Evolutionary conservation across 35 echinoderm and acorn worm genomes (phyloP), one percentile per base, ranked within the genome.

Genomic region (Hemicentrotus pulcherrimus): DNA sequence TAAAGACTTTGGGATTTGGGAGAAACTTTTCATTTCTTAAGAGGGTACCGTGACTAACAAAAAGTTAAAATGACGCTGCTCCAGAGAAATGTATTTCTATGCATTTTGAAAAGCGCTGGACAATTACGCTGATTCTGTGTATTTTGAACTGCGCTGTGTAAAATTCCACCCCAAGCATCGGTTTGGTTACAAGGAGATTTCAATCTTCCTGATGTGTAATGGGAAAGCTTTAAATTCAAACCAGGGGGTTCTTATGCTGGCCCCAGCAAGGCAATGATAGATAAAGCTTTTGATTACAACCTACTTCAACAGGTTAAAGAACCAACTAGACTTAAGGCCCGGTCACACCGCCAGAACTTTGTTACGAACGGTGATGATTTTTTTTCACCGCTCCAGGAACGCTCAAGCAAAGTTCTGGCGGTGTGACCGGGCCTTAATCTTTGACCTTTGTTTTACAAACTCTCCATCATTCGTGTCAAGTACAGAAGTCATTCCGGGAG

Each of bases 171-270:
- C 41, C 93, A 96, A 88, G 97, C 95, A 32, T 94, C 95, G 13
- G 32, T 97, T 90, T 97, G 95, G 97, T 87, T 98, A 24, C 19
- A 94, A 31, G 97, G 97, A 8, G 97, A 96, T 87, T 98, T 98
- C 90, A 98, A 94, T 46, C 96, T 98, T 35, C 96, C 94, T 31
- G 96, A 96, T 91, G 78, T 97, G 33, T 61, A 93, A 12, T 98
- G 95, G 86, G 91, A 88, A 28, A 96, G 78, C 46, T 61, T 96
- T 33, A 86, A 3, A 32, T 96, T 98, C 46, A 96, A 95, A 60
- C 41, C 96, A 86, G 91, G 92, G 31, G 97, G 96, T 35, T 95
- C 93, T 22, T 96, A 98, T 70, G 92, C 94, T 86, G 86, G 52
- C 48, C 94, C 94, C 16, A 96, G 97, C 61, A 98, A 95, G 59